Conservation (phyloP, 2,113 vertebrate genomes). For the Donacobius atricapilla region DNA sequence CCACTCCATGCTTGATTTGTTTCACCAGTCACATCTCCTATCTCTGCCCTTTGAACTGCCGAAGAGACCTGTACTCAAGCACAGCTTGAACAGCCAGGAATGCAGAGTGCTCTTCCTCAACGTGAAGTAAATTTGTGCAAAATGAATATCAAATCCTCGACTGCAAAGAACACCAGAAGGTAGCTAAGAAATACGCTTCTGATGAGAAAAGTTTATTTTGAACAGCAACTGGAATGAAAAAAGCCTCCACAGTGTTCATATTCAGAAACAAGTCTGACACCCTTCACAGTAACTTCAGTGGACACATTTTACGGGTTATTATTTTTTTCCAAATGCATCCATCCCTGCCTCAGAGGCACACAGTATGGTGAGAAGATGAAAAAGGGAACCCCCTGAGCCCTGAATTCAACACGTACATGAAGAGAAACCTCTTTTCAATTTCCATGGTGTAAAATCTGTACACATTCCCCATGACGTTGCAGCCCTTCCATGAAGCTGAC, state of each 20-base stretch:
- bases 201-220: slow-evolving; percentile 43
- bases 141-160: background rate
- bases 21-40: background rate
- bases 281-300: background rate
- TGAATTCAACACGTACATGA: background rate
- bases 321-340: background rate
- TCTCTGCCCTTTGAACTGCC: background rate
- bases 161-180: background rate
- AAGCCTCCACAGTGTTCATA: background rate
- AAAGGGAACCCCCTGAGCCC: background rate
- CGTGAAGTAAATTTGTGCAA: background rate
- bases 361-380: background rate
- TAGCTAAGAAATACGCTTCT: background rate
- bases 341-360: background rate
- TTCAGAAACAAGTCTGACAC: background rate
- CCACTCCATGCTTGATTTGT: background rate
- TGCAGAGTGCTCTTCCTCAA: background rate
- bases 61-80: background rate
- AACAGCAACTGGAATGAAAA: slow-evolving; percentile 2
- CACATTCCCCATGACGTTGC: background rate
- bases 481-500: background rate
- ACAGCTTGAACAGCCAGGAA: background rate
- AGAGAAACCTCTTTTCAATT: background rate
- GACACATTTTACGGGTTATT: background rate
- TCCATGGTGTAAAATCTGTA: background rate